A percentile compares a stretch with the other conserved stretches of the same genome.
These are phyloP conservation scores for Pogonocherus hispidulus DNA, from an alignment of 2,888 invertebrate species.

Conservation along the genomic window DNA sequence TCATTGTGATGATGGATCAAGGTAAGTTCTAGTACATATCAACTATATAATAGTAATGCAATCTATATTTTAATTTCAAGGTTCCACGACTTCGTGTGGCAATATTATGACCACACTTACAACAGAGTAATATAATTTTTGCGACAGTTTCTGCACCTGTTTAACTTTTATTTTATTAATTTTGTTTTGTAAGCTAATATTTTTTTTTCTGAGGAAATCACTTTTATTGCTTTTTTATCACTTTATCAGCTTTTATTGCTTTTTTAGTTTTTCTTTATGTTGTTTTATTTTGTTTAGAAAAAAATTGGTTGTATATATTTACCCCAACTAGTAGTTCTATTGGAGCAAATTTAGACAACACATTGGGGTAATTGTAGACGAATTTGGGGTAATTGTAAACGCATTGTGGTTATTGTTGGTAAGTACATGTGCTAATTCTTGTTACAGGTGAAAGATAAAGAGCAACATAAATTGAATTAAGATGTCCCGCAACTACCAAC, in stretches of 20 bases:
- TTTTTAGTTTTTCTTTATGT: background rate
- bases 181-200: too few relatives aligned
- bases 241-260: too few relatives aligned
- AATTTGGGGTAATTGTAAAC: background rate
- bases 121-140: background rate
- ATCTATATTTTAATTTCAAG: background rate
- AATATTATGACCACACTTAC: background rate
- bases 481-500: background rate
- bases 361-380: conserved; percentile 6
- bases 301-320: background rate
- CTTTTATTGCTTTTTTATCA: background rate
- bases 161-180: background rate
- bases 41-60: background rate
- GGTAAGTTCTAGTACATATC: background rate
- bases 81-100: background rate
- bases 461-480: too few relatives aligned
- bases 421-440: too few relatives aligned
- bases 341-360: background rate
- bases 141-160: background rate
- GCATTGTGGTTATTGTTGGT: too few relatives aligned
- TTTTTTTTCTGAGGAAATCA: background rate
- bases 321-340: background rate
- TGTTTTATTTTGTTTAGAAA: background rate
- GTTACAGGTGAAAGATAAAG: too few relatives aligned
- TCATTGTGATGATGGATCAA: background rate